Evolutionary conservation across 2,797 vertebrate genomes (phyloP).

Genomic region (Sternarchorhynchus goeldii): DNA sequence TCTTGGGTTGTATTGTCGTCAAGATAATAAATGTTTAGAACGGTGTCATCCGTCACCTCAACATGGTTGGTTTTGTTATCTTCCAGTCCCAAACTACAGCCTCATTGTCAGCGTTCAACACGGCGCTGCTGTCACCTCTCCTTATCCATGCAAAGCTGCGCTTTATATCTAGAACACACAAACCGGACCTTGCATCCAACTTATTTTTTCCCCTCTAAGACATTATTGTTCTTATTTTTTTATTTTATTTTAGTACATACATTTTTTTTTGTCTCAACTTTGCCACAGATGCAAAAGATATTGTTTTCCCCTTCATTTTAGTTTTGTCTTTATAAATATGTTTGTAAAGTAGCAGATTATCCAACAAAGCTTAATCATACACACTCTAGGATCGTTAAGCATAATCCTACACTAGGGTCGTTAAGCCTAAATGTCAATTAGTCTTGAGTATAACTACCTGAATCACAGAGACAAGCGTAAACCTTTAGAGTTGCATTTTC

Average conservation of each 20-base stretch:
- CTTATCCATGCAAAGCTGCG: conserved; percentile 31
- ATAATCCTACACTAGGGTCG: too few species aligned
- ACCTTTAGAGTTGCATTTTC: too few species aligned
- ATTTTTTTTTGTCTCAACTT: conserved; percentile 26
- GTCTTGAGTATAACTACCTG: too few species aligned
- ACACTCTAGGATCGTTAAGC: too few species aligned
- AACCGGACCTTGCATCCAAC: not conserved
- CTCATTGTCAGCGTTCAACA: conserved; percentile 57
- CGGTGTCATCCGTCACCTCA: conserved; percentile 68
- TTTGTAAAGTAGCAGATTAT: too few species aligned
- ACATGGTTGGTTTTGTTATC: conserved; percentile 69
- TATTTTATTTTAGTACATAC: not conserved
- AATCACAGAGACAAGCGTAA: too few species aligned
- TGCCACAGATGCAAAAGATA: too few species aligned
- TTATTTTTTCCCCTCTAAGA: not conserved
- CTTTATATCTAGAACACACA: conserved; percentile 50
- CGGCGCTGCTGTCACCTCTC: conserved; percentile 20
- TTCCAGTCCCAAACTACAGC: conserved; percentile 69
- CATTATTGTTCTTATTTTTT: not conserved
- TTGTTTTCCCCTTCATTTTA: too few species aligned
- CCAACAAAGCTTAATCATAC: too few species aligned
- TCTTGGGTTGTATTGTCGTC: conserved; percentile 59
- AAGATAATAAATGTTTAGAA: conserved; percentile 71
- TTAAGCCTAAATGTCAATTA: too few species aligned
- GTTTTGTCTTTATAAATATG: too few species aligned